phyloP scores from a whole-genome alignment of 2,797 vertebrate species.

The Mionectes olivaceus region DNA sequence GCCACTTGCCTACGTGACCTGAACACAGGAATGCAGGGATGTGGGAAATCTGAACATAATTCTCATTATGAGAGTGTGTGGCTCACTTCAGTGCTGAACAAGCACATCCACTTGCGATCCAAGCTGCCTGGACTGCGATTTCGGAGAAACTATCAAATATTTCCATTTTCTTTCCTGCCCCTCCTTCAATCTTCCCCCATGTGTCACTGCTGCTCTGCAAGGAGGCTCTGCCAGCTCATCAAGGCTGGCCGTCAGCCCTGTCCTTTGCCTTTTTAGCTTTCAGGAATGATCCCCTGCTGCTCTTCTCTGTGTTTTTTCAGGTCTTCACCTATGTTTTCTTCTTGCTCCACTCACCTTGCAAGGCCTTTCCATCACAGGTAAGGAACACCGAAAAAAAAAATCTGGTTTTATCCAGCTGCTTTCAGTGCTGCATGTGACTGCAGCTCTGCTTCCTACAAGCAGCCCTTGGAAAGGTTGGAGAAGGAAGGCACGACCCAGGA shows the following conservation, averaged over 20 bases:
- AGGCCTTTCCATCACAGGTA: not conserved
- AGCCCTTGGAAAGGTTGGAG: not conserved
- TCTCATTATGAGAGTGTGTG: not conserved
- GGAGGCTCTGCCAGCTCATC: not conserved
- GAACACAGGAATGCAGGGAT: not conserved
- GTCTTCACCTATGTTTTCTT: not conserved
- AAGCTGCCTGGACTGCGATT: not conserved
- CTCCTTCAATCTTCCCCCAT: not conserved
- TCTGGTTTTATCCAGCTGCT: not conserved
- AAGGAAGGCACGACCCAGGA: rapidly evolving
- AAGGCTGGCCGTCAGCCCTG: not conserved
- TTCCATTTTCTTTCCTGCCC: not conserved
- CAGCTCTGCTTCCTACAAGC: not conserved
- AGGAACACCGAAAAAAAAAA: not conserved
- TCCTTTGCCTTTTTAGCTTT: not conserved
- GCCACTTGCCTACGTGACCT: not conserved
- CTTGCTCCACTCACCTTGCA: not conserved
- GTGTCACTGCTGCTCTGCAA: not conserved
- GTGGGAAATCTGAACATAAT: rapidly evolving
- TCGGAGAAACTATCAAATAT: not conserved
- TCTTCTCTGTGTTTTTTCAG: not conserved
- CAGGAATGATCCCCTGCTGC: not conserved
- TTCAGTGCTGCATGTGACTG: not conserved
- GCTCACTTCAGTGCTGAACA: not conserved
- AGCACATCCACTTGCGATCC: not conserved